These are phyloP conservation scores for Bothrops jararaca DNA, from an alignment of 2,113 vertebrate genomes.

Conservation along the genomic window DNA sequence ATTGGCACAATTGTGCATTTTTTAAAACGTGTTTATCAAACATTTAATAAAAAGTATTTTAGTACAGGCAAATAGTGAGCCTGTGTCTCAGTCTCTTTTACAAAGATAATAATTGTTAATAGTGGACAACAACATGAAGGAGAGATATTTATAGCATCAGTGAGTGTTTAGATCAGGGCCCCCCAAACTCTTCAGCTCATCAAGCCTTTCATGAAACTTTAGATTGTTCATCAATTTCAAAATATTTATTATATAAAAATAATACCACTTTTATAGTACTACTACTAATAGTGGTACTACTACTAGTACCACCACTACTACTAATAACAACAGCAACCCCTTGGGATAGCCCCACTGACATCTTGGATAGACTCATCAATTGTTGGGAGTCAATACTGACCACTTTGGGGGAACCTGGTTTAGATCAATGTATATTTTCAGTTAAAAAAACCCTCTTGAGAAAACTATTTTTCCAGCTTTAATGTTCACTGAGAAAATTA, in stretches of 20 bases:
- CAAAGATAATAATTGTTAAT: neutral
- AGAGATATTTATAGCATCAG: neutral
- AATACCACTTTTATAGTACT: no score
- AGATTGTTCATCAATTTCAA: no score
- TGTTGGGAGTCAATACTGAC: neutral
- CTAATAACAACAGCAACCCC: neutral
- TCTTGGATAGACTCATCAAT: neutral
- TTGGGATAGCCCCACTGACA: neutral
- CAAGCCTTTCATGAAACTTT: no score
- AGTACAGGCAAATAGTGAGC: no score
- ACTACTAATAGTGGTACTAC: no score
- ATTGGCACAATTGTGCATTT: neutral
- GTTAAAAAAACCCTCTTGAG: neutral
- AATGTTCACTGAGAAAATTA: neutral
- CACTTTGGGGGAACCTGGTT: neutral
- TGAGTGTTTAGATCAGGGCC: neutral
- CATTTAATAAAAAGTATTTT: accelerated
- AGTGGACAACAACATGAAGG: neutral
- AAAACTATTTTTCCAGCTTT: neutral
- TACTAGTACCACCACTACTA: neutral
- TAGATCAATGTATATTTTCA: neutral
- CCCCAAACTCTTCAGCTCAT: no score
- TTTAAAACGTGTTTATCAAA: neutral
- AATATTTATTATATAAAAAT: no score
- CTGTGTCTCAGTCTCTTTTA: neutral